Conservation (phyloP, 2,113 vertebrate genomes). For the Micronisus gabar region DNA sequence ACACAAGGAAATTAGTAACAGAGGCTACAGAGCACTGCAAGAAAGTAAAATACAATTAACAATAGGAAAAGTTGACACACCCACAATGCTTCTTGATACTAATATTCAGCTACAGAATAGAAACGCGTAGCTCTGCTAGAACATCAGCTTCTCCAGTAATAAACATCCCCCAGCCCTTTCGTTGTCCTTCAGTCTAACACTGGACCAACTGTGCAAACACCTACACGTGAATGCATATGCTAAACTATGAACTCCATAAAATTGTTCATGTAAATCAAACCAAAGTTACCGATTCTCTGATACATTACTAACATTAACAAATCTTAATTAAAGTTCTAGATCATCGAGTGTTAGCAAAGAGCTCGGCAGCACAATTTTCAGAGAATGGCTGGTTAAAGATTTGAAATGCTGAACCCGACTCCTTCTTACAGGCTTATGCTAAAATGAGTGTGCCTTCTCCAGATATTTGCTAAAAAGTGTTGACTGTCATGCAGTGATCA, state of each 20-base stretch:
- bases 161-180: background rate
- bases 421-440: background rate
- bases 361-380: background rate
- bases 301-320: background rate
- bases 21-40: background rate
- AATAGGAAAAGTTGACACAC: background rate
- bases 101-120: background rate
- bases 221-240: background rate
- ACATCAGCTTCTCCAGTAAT: background rate
- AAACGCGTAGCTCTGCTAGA: background rate
- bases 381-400: background rate
- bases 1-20: background rate
- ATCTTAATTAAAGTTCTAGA: background rate
- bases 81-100: background rate
- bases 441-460: background rate
- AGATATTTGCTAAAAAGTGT: background rate
- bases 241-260: background rate
- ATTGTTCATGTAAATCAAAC: background rate
- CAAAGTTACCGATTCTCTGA: background rate
- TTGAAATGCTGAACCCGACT: background rate
- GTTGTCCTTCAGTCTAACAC: background rate
- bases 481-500: background rate
- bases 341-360: background rate
- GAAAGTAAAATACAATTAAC: background rate
- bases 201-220: background rate